Base-by-base conservation (phyloP, 1,140 invertebrate species). In the Eupeodes corollae region DNA sequence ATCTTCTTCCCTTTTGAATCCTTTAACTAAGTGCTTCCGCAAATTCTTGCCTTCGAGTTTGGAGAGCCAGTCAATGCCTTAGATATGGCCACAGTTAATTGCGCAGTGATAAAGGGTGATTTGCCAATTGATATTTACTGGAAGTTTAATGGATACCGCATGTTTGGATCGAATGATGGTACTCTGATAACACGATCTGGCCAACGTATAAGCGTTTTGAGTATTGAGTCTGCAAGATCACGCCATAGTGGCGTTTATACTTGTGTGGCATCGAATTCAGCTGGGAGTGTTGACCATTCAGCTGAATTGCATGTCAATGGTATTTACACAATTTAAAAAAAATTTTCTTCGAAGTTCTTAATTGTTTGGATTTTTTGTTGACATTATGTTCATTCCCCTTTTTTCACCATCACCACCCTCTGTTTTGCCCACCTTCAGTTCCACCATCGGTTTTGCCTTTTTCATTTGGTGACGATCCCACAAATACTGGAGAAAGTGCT, bases 401-500 rank as follows among this genome's bases (percentile, higher is more conserved):
- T n/a, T 5, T 5, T 35, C 34, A 12, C 12, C 8, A n/a, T 35
- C 12, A 10, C 10, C 5, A 15, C 5, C 12, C 34, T 35, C 10
- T 35, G 10, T 35, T 35, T 35, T 15, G 16, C 5, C 21, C 16
- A 37, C 48, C 40, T 14, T 57, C 46, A 71, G 68, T 70, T 54
- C 72, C 63, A 19, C 70, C 61, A 40, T 70, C 56, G 51, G 73
- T 68, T 52, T 68, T 77, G 42, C 77, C 79, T 37, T 80, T 82
- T 53, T 73, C 70, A 44, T 86, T 86, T 61, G 83, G 81, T 52
- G 80, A 84, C 46, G 77, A 77, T 58, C 76, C 79, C 26, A 72
- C 80, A 21, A 80, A 82, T 67, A 79, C 82, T 58, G 86, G 86
- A 34, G 83, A 88, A 70, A 82, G 84, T 58, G 75, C 79, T 39